phyloP scores from a whole-genome alignment of 2,113 vertebrate genomes.

The Periophthalmus modestus region DNA sequence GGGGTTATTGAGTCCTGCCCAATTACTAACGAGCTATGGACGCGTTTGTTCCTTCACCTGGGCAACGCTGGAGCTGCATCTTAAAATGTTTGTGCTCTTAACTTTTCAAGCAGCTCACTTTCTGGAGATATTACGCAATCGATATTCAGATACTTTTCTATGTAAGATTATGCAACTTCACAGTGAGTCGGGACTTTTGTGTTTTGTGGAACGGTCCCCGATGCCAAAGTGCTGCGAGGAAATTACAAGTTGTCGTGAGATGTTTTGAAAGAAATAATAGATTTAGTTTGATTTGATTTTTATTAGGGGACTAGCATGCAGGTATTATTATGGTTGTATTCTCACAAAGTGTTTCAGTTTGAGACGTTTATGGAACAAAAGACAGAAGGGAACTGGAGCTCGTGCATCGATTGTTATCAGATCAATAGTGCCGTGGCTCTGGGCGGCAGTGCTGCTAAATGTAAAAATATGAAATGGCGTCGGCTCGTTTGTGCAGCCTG shows the following conservation, averaged over 20 bases:
- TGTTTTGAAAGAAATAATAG: background rate
- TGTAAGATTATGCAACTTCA: background rate
- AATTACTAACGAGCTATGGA: slow-evolving; percentile 49
- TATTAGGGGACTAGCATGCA: background rate
- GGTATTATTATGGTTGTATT: background rate
- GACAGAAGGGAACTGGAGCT: background rate
- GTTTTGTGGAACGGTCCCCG: background rate
- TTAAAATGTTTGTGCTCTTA: slow-evolving; percentile 32
- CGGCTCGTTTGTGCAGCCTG: background rate
- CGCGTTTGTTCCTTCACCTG: slow-evolving; percentile 59
- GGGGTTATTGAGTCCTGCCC: slow-evolving; percentile 57
- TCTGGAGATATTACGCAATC: background rate
- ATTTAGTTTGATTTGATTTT: background rate
- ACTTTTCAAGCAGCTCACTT: slow-evolving; percentile 14
- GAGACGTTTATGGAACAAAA: background rate
- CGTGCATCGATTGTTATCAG: background rate
- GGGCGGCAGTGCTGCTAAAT: background rate
- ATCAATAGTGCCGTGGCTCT: background rate
- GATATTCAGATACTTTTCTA: background rate
- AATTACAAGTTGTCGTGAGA: background rate
- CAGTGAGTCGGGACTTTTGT: background rate
- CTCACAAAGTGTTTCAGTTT: background rate
- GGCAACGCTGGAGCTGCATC: slow-evolving; percentile 45
- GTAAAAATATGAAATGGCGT: background rate
- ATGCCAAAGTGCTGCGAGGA: background rate